Conservation (phyloP, 2,888 invertebrate species). For the Schizotus pectinicornis region DNA sequence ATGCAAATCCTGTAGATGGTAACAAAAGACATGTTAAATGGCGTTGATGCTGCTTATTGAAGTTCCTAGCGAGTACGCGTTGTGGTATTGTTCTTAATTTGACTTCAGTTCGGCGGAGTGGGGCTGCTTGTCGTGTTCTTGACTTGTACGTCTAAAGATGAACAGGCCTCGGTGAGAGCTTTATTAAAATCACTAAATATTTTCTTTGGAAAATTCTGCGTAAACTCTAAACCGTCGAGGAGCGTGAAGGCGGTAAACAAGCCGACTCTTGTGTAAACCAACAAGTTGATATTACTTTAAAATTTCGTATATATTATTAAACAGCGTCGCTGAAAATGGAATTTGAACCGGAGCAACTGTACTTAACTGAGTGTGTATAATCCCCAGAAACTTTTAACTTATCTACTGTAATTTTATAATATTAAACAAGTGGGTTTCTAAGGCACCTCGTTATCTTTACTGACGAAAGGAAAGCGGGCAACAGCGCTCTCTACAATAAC, state of each 20-base stretch:
- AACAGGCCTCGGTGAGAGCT: background rate
- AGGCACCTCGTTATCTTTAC: conserved; percentile 54
- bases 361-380: conserved; percentile 29
- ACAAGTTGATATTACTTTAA: conserved; percentile 23
- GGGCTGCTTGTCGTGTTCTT: no score
- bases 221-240: conserved; percentile 14
- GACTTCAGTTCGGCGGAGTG: no score
- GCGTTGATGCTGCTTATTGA: no score
- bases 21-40: no score
- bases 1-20: no score
- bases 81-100: no score
- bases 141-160: background rate
- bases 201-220: conserved; percentile 17
- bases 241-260: conserved; percentile 18
- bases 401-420: conserved; percentile 45
- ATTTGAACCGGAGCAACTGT: conserved; percentile 6
- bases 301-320: conserved; percentile 24
- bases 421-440: conserved; percentile 47
- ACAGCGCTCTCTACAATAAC: conserved; percentile 40
- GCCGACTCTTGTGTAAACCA: conserved; percentile 11
- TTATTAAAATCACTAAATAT: conserved; percentile 21
- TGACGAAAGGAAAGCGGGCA: conserved; percentile 46
- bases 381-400: conserved; percentile 43
- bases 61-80: no score
- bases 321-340: conserved; percentile 17